Evolutionary conservation across 2,113 vertebrate genomes (phyloP), one percentile per base, ranked within the genome.

Genomic region (Tenrec ecaudatus): DNA sequence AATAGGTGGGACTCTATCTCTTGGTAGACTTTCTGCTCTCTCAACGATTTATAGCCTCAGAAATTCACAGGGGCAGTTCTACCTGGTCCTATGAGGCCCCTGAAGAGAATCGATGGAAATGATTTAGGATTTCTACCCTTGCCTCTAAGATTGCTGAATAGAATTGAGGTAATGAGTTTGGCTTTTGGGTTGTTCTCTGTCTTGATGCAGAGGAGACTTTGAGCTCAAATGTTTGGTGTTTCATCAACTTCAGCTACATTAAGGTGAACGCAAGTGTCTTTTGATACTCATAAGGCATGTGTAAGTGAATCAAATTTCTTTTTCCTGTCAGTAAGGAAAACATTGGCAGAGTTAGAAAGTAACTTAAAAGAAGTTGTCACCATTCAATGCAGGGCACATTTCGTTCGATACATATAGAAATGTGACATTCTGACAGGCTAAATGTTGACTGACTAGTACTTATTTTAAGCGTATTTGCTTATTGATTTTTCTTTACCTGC

Each of bases 401-500:
- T 88, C 73, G 29, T 89, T 90, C 73, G 85, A 36, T n/a, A 86
- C 25, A 62, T 10, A 60, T 83, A 62, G 75, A 83, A 82, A 75
- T 43, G 6, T 20, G 33, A 76, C 16, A 62, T 86, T 95, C 76
- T 86, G 27, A 60, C 79, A 89, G 85, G 60, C 19, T 38, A 43
- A 91, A 25, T 88, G 47, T 80, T 93, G 58, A 78, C 40, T 25
- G 36, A 85, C 75, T 88, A 90, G 4, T 43, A 25, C 40, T 71
- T 68, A 69, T 90, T 92, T 86, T 73, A 53, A 57, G 64, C 62
- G 40, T 77, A 19, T 33, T 77, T 77, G 29, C 15, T 75, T 82
- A 88, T 75, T 29, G 53, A 15, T 75, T 88, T 95, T 91, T 69
- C 6, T 58, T 91, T 95, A 66, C 66, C 22, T 2, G 62, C 9